These are phyloP conservation scores for Trissoscelio sp. DNA, from an alignment of 2,888 invertebrate species.

Conservation along the genomic window DNA sequence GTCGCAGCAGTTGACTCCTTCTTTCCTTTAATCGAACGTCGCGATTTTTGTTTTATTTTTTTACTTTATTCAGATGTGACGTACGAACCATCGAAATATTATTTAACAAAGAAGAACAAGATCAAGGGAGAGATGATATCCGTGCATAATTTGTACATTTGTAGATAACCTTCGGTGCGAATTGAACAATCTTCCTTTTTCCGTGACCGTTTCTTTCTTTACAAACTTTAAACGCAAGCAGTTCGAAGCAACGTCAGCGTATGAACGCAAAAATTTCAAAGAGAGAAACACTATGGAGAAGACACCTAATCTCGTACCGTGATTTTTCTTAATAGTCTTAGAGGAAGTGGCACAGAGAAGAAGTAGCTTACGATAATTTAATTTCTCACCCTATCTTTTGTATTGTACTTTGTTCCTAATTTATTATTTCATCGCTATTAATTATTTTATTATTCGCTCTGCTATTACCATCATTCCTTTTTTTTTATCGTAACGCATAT, in stretches of 20 bases:
- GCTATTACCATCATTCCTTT: slow-evolving; percentile 67
- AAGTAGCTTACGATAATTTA: slow-evolving; percentile 78
- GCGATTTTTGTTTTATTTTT: slow-evolving; percentile 19
- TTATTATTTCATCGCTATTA: slow-evolving; percentile 77
- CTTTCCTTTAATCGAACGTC: slow-evolving; percentile 8
- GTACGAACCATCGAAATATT: neutral
- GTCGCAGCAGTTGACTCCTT: slow-evolving; percentile 29
- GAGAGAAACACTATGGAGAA: slow-evolving; percentile 40
- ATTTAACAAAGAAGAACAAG: slow-evolving; percentile 33
- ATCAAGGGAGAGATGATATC: slow-evolving; percentile 60
- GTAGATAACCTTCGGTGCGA: slow-evolving; percentile 76
- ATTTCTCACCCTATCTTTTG: slow-evolving; percentile 79
- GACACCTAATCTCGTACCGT: slow-evolving; percentile 69
- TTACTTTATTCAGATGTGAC: neutral
- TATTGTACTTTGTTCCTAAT: slow-evolving; percentile 83
- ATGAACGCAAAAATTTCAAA: slow-evolving; percentile 36
- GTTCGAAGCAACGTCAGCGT: neutral
- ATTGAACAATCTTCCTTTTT: slow-evolving; percentile 36
- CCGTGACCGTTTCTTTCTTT: slow-evolving; percentile 30
- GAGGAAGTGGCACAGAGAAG: slow-evolving; percentile 69
- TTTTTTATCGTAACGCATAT: slow-evolving; percentile 59
- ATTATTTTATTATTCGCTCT: slow-evolving; percentile 68
- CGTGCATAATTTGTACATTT: slow-evolving; percentile 79
- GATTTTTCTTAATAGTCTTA: slow-evolving; percentile 77
- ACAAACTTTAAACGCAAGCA: neutral